Conservation (phyloP, 1,140 invertebrate genomes). For the Cryptotermes secundus region DNA sequence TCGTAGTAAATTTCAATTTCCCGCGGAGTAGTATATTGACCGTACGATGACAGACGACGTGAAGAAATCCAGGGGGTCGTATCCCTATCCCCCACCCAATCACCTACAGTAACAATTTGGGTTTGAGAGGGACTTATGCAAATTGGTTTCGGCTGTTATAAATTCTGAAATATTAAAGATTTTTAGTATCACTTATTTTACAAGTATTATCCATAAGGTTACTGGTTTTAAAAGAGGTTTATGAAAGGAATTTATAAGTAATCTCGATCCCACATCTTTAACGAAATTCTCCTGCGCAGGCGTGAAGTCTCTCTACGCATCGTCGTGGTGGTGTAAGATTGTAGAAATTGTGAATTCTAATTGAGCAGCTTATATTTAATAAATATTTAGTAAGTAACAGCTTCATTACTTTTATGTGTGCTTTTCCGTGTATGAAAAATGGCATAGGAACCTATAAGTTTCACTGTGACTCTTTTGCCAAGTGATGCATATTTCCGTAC, state of each 20-base stretch:
- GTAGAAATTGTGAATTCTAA: slow-evolving; percentile 18
- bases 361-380: slow-evolving; percentile 12
- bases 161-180: not conserved
- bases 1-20: not conserved
- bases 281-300: not conserved
- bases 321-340: not conserved
- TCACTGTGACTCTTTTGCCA: not conserved
- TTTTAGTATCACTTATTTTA: not conserved
- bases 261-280: not conserved
- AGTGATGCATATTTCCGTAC: not conserved
- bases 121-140: not conserved
- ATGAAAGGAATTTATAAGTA: not conserved
- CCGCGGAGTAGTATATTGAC: not conserved
- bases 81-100: not conserved
- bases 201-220: not conserved
- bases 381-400: not conserved
- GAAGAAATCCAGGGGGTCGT: not conserved
- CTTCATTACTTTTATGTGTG: not conserved
- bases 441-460: not conserved
- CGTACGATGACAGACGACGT: not conserved
- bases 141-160: not conserved
- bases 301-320: slow-evolving; percentile 22
- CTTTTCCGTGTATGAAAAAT: not conserved
- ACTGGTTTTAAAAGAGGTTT: not conserved
- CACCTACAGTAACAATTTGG: not conserved